Conservation (phyloP, 2,888 invertebrate species). For the Uloborus plumipes region DNA sequence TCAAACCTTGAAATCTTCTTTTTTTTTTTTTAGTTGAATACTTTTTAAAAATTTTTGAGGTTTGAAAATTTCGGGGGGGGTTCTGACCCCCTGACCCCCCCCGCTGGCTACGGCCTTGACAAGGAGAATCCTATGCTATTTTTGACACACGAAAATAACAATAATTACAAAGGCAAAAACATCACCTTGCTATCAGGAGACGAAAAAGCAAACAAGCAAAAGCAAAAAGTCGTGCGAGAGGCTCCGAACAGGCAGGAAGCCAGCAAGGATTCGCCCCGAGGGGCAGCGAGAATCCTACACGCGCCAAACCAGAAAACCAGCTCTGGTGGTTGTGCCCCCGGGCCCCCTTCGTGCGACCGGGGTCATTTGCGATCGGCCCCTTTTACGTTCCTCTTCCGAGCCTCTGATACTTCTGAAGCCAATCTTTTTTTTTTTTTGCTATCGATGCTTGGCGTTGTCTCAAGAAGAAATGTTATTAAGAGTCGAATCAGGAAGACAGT, state of each 20-base stretch:
- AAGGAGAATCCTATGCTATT: slow-evolving; percentile 38
- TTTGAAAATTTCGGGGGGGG: too few relatives aligned
- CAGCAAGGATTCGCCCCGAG: slow-evolving; percentile 26
- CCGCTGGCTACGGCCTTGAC: too few relatives aligned
- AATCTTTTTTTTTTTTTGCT: slow-evolving; percentile 16
- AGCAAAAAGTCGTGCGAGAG: slow-evolving; percentile 6
- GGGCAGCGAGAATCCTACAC: slow-evolving; percentile 42
- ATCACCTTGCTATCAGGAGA: not conserved
- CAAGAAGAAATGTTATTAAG: slow-evolving; percentile 40
- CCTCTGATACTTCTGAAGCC: slow-evolving; percentile 11
- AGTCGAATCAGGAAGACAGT: slow-evolving; percentile 31
- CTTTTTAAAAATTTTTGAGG: too few relatives aligned
- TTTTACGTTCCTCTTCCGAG: slow-evolving; percentile 47
- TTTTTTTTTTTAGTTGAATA: too few relatives aligned
- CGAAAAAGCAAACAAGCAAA: slow-evolving; percentile 8
- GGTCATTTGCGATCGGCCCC: slow-evolving; percentile 54
- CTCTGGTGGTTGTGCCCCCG: slow-evolving; percentile 30
- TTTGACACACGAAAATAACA: slow-evolving; percentile 45
- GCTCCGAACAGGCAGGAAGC: slow-evolving; percentile 50
- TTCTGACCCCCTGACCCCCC: too few relatives aligned
- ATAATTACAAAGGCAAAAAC: slow-evolving; percentile 25
- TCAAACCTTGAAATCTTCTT: too few relatives aligned
- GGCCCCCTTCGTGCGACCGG: slow-evolving; percentile 46
- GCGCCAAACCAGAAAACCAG: slow-evolving; percentile 54
- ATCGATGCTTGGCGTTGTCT: slow-evolving; percentile 21